These are phyloP conservation scores for Eudorcas thomsonii DNA, from an alignment of 2,113 vertebrate genomes.

Conservation along the genomic window DNA sequence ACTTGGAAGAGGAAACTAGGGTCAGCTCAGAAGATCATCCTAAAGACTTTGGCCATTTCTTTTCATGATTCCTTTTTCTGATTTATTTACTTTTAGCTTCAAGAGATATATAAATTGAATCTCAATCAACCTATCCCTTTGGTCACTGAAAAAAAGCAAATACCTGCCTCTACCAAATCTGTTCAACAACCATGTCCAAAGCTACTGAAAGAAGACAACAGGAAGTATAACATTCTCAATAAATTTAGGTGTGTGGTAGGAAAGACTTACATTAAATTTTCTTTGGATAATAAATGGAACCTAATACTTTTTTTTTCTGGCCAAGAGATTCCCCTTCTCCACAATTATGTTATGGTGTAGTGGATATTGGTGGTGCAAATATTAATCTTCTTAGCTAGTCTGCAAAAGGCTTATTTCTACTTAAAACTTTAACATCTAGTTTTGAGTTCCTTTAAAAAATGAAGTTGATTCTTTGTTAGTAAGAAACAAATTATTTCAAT, in stretches of 20 bases:
- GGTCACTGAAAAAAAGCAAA: background rate
- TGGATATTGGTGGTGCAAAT: background rate
- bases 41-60: background rate
- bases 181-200: background rate
- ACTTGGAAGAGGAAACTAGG: background rate
- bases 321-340: background rate
- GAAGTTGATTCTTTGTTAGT: background rate
- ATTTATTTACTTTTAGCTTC: conserved; percentile 48
- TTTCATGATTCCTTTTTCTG: background rate
- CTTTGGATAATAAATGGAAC: background rate
- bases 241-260: conserved; percentile 42
- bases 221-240: conserved; percentile 8
- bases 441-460: conserved; percentile 20
- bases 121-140: conserved; percentile 49
- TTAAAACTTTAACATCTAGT: conserved; percentile 29
- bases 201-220: conserved; percentile 23
- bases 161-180: background rate
- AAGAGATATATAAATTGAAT: conserved; percentile 7
- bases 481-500: conserved; percentile 40
- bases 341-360: background rate
- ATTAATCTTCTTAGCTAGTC: background rate
- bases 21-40: background rate
- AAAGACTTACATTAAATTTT: conserved; percentile 1
- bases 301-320: background rate
- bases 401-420: conserved; percentile 39